Conservation (phyloP, 1,140 invertebrate species). For the Sarcophaga peregrina region DNA sequence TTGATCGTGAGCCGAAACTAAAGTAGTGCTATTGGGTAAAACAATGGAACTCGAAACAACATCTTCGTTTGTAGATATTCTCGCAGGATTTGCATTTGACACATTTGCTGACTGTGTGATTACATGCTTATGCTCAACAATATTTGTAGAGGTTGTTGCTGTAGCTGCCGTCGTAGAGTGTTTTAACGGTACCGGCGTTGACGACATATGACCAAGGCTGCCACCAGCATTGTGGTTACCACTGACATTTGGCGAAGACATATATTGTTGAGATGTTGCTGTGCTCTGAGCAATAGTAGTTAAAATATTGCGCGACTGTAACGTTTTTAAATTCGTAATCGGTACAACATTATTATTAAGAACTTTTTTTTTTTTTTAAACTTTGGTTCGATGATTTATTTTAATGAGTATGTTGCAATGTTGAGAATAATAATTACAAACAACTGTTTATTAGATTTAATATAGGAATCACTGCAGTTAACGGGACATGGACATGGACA, state of each 20-base stretch:
- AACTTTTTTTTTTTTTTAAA: too few relatives aligned
- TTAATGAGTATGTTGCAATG: too few relatives aligned
- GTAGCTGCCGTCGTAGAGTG: not conserved
- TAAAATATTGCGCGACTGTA: conserved; percentile 8
- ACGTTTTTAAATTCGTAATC: not conserved
- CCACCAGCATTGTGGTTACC: not conserved
- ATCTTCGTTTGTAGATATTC: not conserved
- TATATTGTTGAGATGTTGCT: not conserved
- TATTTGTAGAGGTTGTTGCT: not conserved
- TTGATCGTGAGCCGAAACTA: not conserved
- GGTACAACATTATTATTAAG: too few relatives aligned
- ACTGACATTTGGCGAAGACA: not conserved
- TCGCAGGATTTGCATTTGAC: not conserved
- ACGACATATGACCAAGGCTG: not conserved
- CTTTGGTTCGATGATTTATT: too few relatives aligned
- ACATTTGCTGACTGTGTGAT: not conserved
- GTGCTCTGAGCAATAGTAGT: not conserved
- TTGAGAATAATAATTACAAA: too few relatives aligned
- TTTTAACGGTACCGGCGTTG: not conserved
- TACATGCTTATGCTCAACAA: conserved; percentile 12
- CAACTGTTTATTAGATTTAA: too few relatives aligned
- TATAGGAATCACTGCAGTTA: too few relatives aligned
- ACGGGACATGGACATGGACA: too few relatives aligned
- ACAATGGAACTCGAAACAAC: not conserved
- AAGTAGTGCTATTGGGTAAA: not conserved